Base-by-base conservation (phyloP, 2,797 vertebrate species). In the Gephyroberyx darwinii region DNA sequence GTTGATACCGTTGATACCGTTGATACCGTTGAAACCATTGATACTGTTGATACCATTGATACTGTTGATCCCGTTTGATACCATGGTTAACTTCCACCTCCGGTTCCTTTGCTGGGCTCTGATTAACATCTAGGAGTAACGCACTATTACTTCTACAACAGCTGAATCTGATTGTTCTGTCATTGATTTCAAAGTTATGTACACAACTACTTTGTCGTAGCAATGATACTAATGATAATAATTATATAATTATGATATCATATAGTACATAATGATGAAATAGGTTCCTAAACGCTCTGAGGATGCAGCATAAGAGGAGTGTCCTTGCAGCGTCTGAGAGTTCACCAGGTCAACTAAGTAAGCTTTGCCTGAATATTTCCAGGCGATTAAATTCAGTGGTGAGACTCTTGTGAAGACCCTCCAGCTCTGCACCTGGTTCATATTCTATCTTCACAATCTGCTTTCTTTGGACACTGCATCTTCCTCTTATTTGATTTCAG, bases 361-460 rank as follows among this genome's bases (percentile, higher is more conserved):
- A 65, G 63, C 71, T 87, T 80, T 54, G 70, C 73, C 65, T 54
- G 77, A 87, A 89, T 88, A 84, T 87, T 88, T 89, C 73, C 82
- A 77, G 70, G 71, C 26, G 75, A 78, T 90, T 88, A 84, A 86
- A 84, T 84, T 82, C 81, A 71, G 86, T 86, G 86, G 84, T 71
- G 70, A 84, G 86, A 83, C 57, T 81, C 90, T 78, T 91, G 85
- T 92, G 88, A 93, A 93, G 86, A 85, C 48, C 71, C 83, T 92
- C 91, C 91, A 92, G 72, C 66, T 61, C 89, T 48, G 85, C 92
- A 92, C 92, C 92, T 93, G 92, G 91, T 91, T 92, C 51, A 4
- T 85, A 92, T 93, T 90, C 90, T 65, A 19, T 51, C 72, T 64
- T 65, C 65, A 33, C 80, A 88, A 91, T 85, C 81, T 92, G 92